Conservation (phyloP, 2,888 invertebrate species). For the Scaptomyza cyrtandrae region DNA sequence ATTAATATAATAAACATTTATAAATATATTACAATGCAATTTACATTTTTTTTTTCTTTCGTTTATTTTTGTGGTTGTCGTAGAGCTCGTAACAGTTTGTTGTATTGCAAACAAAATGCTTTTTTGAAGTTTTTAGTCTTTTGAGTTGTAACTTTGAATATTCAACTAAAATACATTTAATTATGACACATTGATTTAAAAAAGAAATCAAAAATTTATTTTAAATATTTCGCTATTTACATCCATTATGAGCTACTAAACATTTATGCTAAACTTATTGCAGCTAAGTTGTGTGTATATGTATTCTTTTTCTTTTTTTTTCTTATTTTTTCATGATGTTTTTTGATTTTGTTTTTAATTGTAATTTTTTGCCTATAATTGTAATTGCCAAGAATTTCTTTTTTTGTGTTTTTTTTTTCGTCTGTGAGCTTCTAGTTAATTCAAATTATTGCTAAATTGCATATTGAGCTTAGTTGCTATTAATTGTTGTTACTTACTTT, state of each 20-base stretch:
- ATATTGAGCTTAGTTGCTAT: slow-evolving; percentile 69
- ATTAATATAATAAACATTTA: slow-evolving; percentile 35
- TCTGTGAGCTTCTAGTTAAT: slow-evolving; percentile 52
- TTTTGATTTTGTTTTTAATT: slow-evolving; percentile 13
- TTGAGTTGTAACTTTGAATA: slow-evolving; percentile 59
- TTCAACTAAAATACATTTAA: slow-evolving; percentile 49
- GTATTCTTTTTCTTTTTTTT: slow-evolving; percentile 23
- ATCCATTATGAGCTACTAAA: slow-evolving; percentile 39
- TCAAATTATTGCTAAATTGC: slow-evolving; percentile 35
- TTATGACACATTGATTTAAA: slow-evolving; percentile 42
- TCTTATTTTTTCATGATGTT: slow-evolving; percentile 8
- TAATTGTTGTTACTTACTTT: slow-evolving; percentile 29
- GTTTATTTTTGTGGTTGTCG: neutral
- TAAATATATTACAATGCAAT: slow-evolving; percentile 55
- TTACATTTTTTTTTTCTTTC: slow-evolving; percentile 43
- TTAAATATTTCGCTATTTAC: slow-evolving; percentile 36
- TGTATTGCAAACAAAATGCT: slow-evolving; percentile 34
- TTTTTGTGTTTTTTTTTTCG: slow-evolving; percentile 17
- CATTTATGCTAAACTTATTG: slow-evolving; percentile 47
- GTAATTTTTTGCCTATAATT: slow-evolving; percentile 23
- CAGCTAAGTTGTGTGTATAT: slow-evolving; percentile 48
- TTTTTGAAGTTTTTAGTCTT: slow-evolving; percentile 58
- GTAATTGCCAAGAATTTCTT: slow-evolving; percentile 70
- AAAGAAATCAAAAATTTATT: slow-evolving; percentile 7
- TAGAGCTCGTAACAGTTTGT: slow-evolving; percentile 29